These are phyloP conservation scores for Metellina segmentata DNA, from an alignment of 2,888 invertebrate species.

Conservation along the genomic window DNA sequence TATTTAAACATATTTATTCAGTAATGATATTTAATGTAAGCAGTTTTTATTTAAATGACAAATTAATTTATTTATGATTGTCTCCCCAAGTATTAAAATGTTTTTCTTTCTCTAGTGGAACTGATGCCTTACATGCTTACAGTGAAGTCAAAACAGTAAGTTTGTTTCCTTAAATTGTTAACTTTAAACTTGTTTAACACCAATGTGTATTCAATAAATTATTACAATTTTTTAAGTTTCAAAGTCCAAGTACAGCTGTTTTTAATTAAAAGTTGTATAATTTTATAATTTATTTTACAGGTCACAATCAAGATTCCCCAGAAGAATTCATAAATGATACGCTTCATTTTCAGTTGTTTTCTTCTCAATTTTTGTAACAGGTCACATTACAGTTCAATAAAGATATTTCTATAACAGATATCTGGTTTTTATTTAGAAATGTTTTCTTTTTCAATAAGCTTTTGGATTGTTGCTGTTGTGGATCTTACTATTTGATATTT, in stretches of 20 bases:
- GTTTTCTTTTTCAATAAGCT: too few species aligned
- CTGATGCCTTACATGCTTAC: constrained; percentile 77
- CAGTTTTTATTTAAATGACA: not conserved
- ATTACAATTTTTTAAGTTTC: too few species aligned
- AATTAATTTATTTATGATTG: not conserved
- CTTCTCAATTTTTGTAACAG: not conserved
- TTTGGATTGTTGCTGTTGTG: too few species aligned
- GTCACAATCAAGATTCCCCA: constrained; percentile 78
- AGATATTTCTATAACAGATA: not conserved
- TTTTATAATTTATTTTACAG: constrained; percentile 45
- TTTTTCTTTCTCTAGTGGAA: constrained; percentile 72
- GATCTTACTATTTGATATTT: too few species aligned
- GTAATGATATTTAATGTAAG: not conserved
- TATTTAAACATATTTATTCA: not conserved
- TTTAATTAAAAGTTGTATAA: too few species aligned
- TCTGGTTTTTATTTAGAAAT: not conserved
- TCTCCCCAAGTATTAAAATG: not conserved
- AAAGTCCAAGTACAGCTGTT: too few species aligned
- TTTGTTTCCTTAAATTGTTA: not conserved
- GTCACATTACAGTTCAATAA: not conserved
- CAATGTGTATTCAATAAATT: too few species aligned
- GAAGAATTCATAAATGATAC: constrained; percentile 77
- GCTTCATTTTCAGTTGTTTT: not conserved
- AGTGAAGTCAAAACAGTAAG: constrained; percentile 77
- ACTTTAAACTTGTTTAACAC: too few species aligned